Base-by-base conservation (phyloP, 2,888 invertebrate genomes). In the Achlya flavicornis region DNA sequence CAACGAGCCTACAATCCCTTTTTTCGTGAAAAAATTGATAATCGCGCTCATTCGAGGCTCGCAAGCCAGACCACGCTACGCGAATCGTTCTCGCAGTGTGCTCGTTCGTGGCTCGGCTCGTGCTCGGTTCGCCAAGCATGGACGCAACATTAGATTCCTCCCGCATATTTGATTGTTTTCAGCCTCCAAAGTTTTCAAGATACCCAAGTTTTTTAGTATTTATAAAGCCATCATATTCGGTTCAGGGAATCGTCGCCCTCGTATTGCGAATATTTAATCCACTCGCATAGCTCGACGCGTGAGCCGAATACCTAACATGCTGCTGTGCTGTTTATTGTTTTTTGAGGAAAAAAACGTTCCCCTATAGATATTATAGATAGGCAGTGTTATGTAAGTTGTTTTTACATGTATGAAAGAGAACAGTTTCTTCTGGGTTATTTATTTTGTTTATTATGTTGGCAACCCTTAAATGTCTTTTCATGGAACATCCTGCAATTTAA, bases 201-300 rank as follows among this genome's bases (percentile, higher is more conserved):
- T 2, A 0, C 19, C 19, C 19, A 53, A 53, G 53, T 19, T 53
- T 53, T 53, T 10, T 10, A 53, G 19, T 19, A 53, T 53, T 16
- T 53, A 53, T 53, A 16, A 19, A 53, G 16, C n/a, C n/a, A 46
- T 53, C 53, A 53, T 53, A 53, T 53, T 53, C 53, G 53, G 53
- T 19, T 53, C 53, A 53, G 53, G 53, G 19, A 10, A 19, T 58
- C 61, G 66, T 68, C 65, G 69, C 78, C 61, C 65, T 68, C 65
- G 69, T 79, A 80, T 77, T 68, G 73, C 65, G 77, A 80, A 81
- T 81, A 78, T 71, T 68, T 73, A 72, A 64, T 61, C 62, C 66
- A 60, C 48, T 48, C 59, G 63, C 58, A 66, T 66, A 70, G 60
- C 64, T 73, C 19, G 46, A 46, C 61, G 53, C 68, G 68, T 64